phyloP scores from a whole-genome alignment of 2,113 vertebrate genomes.

The Athene cunicularia region DNA sequence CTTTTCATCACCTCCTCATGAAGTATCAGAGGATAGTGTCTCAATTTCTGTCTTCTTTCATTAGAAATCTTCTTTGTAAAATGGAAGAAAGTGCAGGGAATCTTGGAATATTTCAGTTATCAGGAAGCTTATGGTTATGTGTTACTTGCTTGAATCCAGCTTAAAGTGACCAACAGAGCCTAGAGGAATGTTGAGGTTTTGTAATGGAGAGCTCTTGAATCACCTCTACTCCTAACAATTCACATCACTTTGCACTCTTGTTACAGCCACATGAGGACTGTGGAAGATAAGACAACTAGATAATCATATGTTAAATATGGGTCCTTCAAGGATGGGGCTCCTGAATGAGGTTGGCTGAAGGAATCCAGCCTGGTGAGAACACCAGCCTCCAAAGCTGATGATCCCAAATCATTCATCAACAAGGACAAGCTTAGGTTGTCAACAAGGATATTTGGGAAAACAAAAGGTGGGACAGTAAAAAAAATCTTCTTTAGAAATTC shows the following conservation, averaged over 20 bases:
- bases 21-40: neutral
- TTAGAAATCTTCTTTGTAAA: neutral
- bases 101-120: neutral
- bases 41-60: neutral
- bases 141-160: neutral
- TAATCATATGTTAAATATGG: neutral
- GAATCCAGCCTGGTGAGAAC: neutral
- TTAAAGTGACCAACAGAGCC: neutral
- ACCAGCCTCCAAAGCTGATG: neutral
- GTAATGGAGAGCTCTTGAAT: neutral
- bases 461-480: accelerated
- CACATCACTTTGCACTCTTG: neutral
- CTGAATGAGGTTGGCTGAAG: neutral
- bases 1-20: neutral
- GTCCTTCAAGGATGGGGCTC: neutral
- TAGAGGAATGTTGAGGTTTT: neutral
- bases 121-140: neutral
- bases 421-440: accelerated
- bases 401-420: neutral
- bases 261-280: neutral
- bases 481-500: neutral
- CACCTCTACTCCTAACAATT: neutral
- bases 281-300: neutral
- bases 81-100: neutral
- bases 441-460: neutral